Evolutionary conservation across 2,797 vertebrate species (phyloP).

Genomic region (Eptatretus atami): DNA sequence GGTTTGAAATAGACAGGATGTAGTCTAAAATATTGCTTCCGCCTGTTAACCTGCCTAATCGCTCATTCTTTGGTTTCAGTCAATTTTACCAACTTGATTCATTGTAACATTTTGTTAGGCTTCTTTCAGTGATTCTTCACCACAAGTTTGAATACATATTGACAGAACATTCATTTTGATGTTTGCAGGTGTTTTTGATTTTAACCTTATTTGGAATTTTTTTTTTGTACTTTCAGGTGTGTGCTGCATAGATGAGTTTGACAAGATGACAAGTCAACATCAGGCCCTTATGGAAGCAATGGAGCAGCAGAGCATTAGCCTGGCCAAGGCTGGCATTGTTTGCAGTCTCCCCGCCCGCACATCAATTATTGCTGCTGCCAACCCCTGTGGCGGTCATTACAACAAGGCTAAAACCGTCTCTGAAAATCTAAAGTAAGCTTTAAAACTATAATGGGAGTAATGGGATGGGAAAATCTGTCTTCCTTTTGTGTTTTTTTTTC

Average conservation of each 20-base stretch:
- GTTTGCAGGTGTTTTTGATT: background rate
- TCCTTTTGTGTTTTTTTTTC: constrained; percentile 5
- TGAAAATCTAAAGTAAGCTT: constrained; percentile 59
- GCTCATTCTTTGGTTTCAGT: background rate
- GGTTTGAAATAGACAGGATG: constrained; percentile 14
- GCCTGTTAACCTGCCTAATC: background rate
- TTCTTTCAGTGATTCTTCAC: background rate
- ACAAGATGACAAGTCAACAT: constrained; percentile 80
- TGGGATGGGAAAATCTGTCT: too few relatives aligned
- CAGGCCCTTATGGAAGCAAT: constrained; percentile 82
- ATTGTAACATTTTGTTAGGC: background rate
- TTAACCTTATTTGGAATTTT: background rate
- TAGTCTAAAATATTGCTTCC: background rate
- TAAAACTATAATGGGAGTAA: constrained; percentile 2
- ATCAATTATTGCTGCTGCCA: constrained; percentile 67
- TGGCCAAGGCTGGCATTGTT: constrained; percentile 83
- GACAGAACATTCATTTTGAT: background rate
- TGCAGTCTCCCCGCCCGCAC: constrained; percentile 70
- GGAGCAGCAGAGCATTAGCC: constrained; percentile 90
- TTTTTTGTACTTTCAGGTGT: constrained; percentile 18
- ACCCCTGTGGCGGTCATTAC: constrained; percentile 74
- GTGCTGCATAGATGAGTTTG: constrained; percentile 94
- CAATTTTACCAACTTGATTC: background rate
- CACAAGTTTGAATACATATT: background rate
- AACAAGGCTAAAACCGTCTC: constrained; percentile 83